A percentile compares a stretch with the other conserved stretches of the same genome.
phyloP scores from a whole-genome alignment of 2,888 invertebrate genomes.

The Doris montereyensis region DNA sequence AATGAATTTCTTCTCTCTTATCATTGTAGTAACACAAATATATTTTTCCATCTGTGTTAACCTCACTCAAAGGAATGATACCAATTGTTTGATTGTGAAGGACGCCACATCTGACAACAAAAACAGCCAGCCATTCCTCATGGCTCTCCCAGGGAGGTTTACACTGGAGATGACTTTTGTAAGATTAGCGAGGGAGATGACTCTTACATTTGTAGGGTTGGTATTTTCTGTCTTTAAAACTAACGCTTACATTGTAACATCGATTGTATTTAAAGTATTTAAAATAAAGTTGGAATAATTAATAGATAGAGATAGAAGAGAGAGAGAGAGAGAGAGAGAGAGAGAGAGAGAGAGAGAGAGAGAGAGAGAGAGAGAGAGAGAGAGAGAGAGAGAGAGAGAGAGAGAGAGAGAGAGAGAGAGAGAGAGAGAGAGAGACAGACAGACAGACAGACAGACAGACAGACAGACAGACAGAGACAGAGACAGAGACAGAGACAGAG shows the following conservation, averaged over 20 bases:
- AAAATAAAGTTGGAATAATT: too few relatives aligned
- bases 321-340: too few relatives aligned
- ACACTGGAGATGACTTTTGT: slow-evolving; percentile 46
- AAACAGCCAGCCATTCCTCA: slow-evolving; percentile 44
- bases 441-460: slow-evolving; percentile 33
- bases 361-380: too few relatives aligned
- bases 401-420: not conserved
- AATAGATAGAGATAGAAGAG: too few relatives aligned
- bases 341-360: too few relatives aligned
- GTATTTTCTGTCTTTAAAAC: too few relatives aligned
- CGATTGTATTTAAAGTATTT: too few relatives aligned
- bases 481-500: slow-evolving; percentile 29
- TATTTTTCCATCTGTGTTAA: not conserved
- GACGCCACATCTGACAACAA: slow-evolving; percentile 31
- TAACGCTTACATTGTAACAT: too few relatives aligned
- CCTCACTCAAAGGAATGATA: slow-evolving; percentile 41
- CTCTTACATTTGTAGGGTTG: slow-evolving; percentile 48
- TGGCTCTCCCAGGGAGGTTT: slow-evolving; percentile 47
- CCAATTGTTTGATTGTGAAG: slow-evolving; percentile 45
- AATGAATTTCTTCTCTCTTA: not conserved
- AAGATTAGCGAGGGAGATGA: slow-evolving; percentile 40
- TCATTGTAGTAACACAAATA: too few relatives aligned
- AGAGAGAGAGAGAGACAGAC: slow-evolving; percentile 30
- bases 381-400: slow-evolving; percentile 6
- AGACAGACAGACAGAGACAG: slow-evolving; percentile 13